Evolutionary conservation across 2,888 invertebrate genomes (phyloP), one percentile per base, ranked within the genome.

Genomic region (Petrophora chlorosata): DNA sequence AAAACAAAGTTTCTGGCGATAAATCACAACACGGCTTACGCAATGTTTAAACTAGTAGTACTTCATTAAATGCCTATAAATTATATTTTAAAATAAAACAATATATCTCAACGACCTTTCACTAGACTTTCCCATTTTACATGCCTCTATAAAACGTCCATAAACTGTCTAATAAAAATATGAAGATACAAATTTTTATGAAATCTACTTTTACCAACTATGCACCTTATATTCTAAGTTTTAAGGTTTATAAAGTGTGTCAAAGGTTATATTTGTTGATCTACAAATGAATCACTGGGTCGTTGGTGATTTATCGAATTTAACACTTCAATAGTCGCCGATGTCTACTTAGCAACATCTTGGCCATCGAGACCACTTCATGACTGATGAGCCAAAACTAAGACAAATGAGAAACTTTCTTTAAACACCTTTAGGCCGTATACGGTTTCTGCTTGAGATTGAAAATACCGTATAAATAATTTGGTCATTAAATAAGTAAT

Each of bases 41-140:
- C 50, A 61, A 61, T 58, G 40, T 58, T 56, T 56, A 38, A 58
- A 50, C 58, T 54, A 55, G 48, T 36, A 46, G 45, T 54, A 51
- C 61, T 65, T 63, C 60, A 72, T 72, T 70, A 69, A 62, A 69
- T 58, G 57, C 51, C 56, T 58, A 70, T 65, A 69, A 65, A 70
- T 59, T 58, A 52, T 59, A 45, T 59, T 63, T 39, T 55, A 47
- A 56, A 69, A 62, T 65, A 55, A 68, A 67, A 74, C 79, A 77
- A 76, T 78, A 75, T 76, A 74, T 77, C 70, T 30, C 69, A 13
- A 55, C 63, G 67, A 74, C 76, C 76, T 80, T 78, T 80, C 76
- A 68, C 78, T 63, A 67, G 65, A 76, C 81, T 82, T 82, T 83
- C 76, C 72, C 73, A 80, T 79, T 79, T 80, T 73, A 79, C 62